Base-by-base conservation (phyloP, 2,888 invertebrate genomes). In the Caenorhabditis sp. region DNA sequence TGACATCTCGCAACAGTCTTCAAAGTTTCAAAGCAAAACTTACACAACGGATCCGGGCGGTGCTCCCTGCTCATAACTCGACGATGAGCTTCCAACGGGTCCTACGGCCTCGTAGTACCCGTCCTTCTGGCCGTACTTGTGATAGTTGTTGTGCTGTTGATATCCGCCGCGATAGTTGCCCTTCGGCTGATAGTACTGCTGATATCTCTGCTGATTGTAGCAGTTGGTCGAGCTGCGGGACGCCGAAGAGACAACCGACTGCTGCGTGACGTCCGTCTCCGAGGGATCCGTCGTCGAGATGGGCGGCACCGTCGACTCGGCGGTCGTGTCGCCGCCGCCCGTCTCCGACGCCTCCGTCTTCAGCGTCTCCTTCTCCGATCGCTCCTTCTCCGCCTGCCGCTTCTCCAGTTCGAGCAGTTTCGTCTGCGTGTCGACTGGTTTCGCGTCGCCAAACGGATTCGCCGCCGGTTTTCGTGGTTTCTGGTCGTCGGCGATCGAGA, bases 401-500 rank as follows among this genome's bases (percentile, higher is more conserved):
- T 66, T 65, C 45, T 78, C 78, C n/a, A 74, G 6, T 35, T 78
- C 78, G 32, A 70, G 20, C 11, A 78, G 32, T 15, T 56, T 65
- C 7, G 78, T 35, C 30, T 70, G 50, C 0, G 78, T 78, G 35
- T 78, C 78, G 6, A 78, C 78, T 11, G 78, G 78, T 32, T 78
- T 78, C 26, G 78, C 78, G 26, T 78, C 70, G 1, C 78, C 78
- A 30, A 78, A 78, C 27, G 76, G 76, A 65, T 76, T 76, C n/a
- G 65, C 39, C 37, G 76, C 46, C 7, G 52, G 27, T 22, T 71
- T 71, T n/a, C 53, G 39, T 7, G 15, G 9, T 27, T 37, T 35
- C 30, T 32, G 35, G 24, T 43, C 43, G n/a, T 65, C 50, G 20
- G 50, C 52, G 2, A 72, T 35, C 4, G 77, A 77, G 43, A 77